phyloP scores from a whole-genome alignment of 2,113 vertebrate species.

The Lasiurus cinereus region DNA sequence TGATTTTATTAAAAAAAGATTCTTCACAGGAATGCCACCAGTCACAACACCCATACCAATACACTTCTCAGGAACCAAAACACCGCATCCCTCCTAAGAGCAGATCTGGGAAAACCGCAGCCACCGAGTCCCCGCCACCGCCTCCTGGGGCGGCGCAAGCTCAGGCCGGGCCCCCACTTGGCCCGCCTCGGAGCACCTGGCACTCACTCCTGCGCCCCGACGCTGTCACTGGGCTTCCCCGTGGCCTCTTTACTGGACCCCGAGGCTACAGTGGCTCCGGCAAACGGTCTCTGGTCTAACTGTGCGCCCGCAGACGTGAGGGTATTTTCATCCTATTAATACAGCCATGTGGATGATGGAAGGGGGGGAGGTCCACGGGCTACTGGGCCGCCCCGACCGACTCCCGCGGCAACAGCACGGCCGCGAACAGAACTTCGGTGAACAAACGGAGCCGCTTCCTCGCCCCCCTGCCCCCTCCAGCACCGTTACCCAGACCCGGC shows the following conservation, averaged over 20 bases:
- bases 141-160: not conserved
- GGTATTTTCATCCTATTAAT: not conserved
- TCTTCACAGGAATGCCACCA: conserved; percentile 2
- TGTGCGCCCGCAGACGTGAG: not conserved
- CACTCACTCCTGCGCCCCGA: not conserved
- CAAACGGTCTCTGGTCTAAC: conserved; percentile 8
- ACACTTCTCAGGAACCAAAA: not conserved
- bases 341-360: not conserved
- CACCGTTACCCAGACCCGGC: not conserved
- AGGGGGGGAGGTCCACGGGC: not conserved
- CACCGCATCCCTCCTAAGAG: not conserved
- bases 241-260: not conserved
- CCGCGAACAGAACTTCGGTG: not conserved
- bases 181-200: not conserved
- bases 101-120: conserved; percentile 4
- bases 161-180: not conserved
- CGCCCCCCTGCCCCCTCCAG: not conserved
- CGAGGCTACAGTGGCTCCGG: not conserved
- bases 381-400: not conserved
- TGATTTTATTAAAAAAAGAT: not conserved
- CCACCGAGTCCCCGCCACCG: not conserved
- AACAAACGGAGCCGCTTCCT: not conserved
- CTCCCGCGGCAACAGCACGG: not conserved
- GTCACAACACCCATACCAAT: not conserved
- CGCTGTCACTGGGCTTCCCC: not conserved